Conservation (phyloP, 2,113 vertebrate genomes). For the Ptyas mucosa region DNA sequence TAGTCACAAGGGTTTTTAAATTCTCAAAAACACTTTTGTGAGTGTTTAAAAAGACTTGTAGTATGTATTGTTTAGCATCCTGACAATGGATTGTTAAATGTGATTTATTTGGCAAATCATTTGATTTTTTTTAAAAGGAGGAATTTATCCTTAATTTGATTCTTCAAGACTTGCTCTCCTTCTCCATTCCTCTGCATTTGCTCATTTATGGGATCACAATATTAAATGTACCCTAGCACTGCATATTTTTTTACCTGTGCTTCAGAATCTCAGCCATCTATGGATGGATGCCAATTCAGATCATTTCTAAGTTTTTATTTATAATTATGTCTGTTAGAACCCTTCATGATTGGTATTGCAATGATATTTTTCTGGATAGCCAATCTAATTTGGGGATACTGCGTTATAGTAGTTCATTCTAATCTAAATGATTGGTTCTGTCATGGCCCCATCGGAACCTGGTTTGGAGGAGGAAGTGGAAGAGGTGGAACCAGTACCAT, state of each 20-base stretch:
- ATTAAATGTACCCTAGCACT: background rate
- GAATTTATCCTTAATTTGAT: background rate
- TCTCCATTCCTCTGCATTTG: background rate
- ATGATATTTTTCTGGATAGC: background rate
- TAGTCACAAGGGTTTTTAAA: constrained; percentile 41
- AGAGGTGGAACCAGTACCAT: too few relatives aligned
- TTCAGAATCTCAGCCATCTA: background rate
- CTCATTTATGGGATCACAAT: background rate
- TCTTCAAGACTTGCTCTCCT: background rate
- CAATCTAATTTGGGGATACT: background rate
- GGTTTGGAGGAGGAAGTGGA: too few relatives aligned
- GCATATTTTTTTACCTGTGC: background rate
- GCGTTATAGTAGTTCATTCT: background rate
- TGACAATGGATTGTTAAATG: constrained; percentile 23
- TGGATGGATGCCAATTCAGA: background rate
- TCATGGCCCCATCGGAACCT: too few relatives aligned
- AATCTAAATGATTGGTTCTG: background rate
- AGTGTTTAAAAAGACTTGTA: constrained; percentile 3
- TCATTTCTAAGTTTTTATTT: background rate
- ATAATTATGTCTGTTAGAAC: background rate
- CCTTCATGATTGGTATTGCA: background rate
- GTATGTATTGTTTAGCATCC: constrained; percentile 20
- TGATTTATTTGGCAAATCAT: constrained; percentile 9
- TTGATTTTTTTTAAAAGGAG: background rate
- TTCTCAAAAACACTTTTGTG: too few relatives aligned